phyloP scores from a whole-genome alignment of 2,888 invertebrate genomes.

The Cheilosia impressa region DNA sequence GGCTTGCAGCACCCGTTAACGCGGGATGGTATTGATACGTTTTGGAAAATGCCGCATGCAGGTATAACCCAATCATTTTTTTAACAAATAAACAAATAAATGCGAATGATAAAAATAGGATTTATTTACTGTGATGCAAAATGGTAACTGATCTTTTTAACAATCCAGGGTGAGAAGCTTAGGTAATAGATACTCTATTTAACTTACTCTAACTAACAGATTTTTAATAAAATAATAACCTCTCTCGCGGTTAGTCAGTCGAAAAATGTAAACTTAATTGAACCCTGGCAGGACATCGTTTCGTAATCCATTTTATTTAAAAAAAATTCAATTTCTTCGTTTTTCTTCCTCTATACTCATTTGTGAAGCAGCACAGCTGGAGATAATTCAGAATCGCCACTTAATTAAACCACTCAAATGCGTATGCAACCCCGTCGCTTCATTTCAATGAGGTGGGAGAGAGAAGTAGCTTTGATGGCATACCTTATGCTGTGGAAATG shows the following conservation, averaged over 20 bases:
- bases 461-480: not conserved
- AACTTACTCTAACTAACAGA: not conserved
- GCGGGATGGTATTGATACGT: slow-evolving; percentile 86
- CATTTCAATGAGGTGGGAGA: slow-evolving; percentile 12
- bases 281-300: slow-evolving; percentile 35
- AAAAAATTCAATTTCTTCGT: not conserved
- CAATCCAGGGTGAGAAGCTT: not conserved
- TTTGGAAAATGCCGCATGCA: slow-evolving; percentile 95
- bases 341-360: not conserved
- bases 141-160: slow-evolving; percentile 29
- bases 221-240: not conserved
- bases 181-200: not conserved
- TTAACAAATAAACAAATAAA: slow-evolving; percentile 6
- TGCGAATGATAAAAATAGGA: slow-evolving; percentile 7
- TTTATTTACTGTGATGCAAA: slow-evolving; percentile 49
- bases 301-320: slow-evolving; percentile 35
- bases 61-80: slow-evolving; percentile 84
- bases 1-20: slow-evolving; percentile 82
- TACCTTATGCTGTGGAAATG: slow-evolving; percentile 11
- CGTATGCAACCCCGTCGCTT: slow-evolving; percentile 57
- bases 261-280: slow-evolving; percentile 57
- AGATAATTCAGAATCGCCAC: slow-evolving; percentile 74
- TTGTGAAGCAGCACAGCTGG: slow-evolving; percentile 67
- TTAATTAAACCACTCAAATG: slow-evolving; percentile 76
- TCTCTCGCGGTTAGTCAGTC: slow-evolving; percentile 36